A percentile compares a stretch with the other conserved stretches of the same genome.
phyloP scores from a whole-genome alignment of 2,888 invertebrate genomes.

The Cataglyphis cursor region DNA sequence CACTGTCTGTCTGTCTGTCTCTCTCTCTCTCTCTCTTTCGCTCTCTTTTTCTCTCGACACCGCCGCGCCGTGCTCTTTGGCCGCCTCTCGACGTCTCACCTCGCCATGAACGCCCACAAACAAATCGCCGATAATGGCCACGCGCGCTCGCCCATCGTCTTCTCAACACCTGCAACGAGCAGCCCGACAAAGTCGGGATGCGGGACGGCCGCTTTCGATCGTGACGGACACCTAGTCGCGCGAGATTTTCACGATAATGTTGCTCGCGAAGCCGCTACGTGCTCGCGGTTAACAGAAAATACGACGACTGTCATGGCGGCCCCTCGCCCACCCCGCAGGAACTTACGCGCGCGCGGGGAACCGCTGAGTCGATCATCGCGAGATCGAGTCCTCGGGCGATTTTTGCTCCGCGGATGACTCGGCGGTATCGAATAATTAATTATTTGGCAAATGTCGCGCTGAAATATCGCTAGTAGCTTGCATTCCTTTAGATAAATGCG shows the following conservation, averaged over 20 bases:
- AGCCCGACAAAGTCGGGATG: constrained; percentile 52
- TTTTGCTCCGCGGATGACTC: constrained; percentile 19
- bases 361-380: constrained; percentile 26
- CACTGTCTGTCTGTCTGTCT: neutral
- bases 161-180: constrained; percentile 60
- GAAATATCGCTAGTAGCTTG: constrained; percentile 40
- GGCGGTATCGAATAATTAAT: constrained; percentile 49
- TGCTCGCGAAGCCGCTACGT: constrained; percentile 67
- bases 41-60: neutral
- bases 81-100: constrained; percentile 82
- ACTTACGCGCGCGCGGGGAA: constrained; percentile 71
- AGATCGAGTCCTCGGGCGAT: constrained; percentile 5
- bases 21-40: neutral
- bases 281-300: constrained; percentile 81
- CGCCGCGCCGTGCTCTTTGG: constrained; percentile 53
- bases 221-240: constrained; percentile 47
- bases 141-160: constrained; percentile 72
- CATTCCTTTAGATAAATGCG: constrained; percentile 62
- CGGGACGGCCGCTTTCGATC: constrained; percentile 61
- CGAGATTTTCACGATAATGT: constrained; percentile 72
- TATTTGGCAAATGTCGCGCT: neutral
- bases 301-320: constrained; percentile 83
- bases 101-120: constrained; percentile 80
- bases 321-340: constrained; percentile 80
- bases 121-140: constrained; percentile 82